Evolutionary conservation across 2,113 vertebrate species (phyloP), one percentile per base, ranked within the genome.

Genomic region (Gopherus flavomarginatus): DNA sequence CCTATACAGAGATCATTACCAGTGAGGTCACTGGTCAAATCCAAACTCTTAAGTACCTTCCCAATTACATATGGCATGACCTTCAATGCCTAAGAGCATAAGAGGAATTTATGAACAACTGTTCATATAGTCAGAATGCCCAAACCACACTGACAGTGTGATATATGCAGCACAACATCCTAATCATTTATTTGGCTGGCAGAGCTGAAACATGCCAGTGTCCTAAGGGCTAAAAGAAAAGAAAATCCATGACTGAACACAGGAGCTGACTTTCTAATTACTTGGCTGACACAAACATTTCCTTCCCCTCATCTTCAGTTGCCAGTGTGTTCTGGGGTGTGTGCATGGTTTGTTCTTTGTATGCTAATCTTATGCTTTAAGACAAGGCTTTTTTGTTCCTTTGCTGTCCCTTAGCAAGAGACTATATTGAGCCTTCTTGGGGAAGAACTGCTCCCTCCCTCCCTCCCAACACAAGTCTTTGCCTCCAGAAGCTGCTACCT

Each of bases 401-500:
- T 88, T 92, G 93, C 88, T 97, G 24, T 53, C 81, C 89, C 83
- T 94, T 24, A 80, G 79, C 85, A 86, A 88, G 1, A 83, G 81
- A 88, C 47, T 87, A 88, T 75, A 92, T 21, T 0, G 1, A 95
- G 53, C 27, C 50, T 84, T 83, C 89, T 83, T 59, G 83, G 92
- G 72, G 38, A 12, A 77, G 38, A 44, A 95, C 52, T 54, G 62
- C 50, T 95, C 77, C 87, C 91, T 90, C 81, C 80, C 85, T 77
- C 62, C 78, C 49, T 88, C 80, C 88, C 42, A 90, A 83, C 81
- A 93, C 14, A 69, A 88, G 85, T 86, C 52, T 92, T 91, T 87
- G 86, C 90, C 92, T 97, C 94, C 56, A 38, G 49, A 85, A 94
- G 86, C 89, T 81, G 24, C 86, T 95, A 92, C 72, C 82, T 38